A percentile compares a stretch with the other conserved stretches of the same genome.
These are phyloP conservation scores for Rhinolophus sinicus DNA, from an alignment of 2,113 vertebrate genomes.

Conservation along the genomic window DNA sequence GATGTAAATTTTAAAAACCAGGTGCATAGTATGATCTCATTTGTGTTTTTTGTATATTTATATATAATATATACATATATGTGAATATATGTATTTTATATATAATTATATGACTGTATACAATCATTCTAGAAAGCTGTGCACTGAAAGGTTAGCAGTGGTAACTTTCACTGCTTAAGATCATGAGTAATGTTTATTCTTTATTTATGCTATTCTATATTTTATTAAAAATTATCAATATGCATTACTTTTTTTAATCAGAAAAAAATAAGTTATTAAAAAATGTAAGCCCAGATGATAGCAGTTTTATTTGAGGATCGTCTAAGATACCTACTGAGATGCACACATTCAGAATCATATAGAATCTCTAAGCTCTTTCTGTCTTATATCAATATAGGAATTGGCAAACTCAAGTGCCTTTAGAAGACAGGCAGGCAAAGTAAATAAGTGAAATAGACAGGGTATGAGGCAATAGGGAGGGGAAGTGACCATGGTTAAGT, in stretches of 20 bases:
- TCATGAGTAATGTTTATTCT: slow-evolving; percentile 23
- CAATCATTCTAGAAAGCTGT: slow-evolving; percentile 25
- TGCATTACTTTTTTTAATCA: not conserved
- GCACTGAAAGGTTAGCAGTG: not conserved
- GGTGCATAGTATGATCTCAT: not conserved
- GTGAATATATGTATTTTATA: not conserved
- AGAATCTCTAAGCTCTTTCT: slow-evolving; percentile 20
- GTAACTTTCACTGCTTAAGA: not conserved
- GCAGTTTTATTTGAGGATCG: slow-evolving; percentile 16
- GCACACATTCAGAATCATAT: not conserved
- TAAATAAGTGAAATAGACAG: not conserved
- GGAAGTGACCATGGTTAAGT: not conserved
- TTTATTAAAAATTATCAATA: not conserved
- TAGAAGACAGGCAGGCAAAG: not conserved
- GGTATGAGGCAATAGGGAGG: not conserved
- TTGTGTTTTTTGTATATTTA: not conserved
- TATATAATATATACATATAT: not conserved
- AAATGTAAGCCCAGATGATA: not conserved
- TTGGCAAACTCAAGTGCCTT: not conserved
- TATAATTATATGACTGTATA: not conserved
- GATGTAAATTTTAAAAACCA: not conserved
- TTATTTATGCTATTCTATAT: not conserved
- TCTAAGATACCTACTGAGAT: not conserved
- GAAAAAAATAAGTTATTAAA: slow-evolving; percentile 2
- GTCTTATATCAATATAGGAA: not conserved